These are phyloP conservation scores for Antheraea yamamai DNA, from an alignment of 2,888 invertebrate genomes.

Conservation along the genomic window DNA sequence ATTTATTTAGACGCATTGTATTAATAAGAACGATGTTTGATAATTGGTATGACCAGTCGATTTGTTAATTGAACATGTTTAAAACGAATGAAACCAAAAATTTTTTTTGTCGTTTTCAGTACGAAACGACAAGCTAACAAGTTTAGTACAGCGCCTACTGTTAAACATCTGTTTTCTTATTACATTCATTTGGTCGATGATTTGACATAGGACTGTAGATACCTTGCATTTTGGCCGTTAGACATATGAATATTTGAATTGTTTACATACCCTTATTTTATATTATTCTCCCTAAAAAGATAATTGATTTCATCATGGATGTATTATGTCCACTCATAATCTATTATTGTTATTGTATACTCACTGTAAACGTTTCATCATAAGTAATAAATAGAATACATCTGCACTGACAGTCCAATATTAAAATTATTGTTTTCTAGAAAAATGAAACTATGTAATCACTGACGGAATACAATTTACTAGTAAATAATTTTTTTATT, in stretches of 20 bases:
- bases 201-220: background rate
- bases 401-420: no score
- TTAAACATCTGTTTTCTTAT: background rate
- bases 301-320: no score
- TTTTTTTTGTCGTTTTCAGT: background rate
- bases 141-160: background rate
- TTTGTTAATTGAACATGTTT: background rate
- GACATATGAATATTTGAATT: background rate
- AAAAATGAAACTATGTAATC: no score
- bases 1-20: background rate
- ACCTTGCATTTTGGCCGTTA: background rate
- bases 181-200: background rate
- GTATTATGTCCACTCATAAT: no score
- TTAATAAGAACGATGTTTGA: background rate
- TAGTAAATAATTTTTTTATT: no score
- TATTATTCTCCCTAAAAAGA: no score
- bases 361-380: no score
- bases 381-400: no score
- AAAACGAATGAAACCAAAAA: background rate
- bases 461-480: no score
- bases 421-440: no score
- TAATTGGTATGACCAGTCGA: background rate
- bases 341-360: no score
- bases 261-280: background rate
- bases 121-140: background rate